These are phyloP conservation scores for Plebejus argus DNA, from an alignment of 2,888 invertebrate species.

Conservation along the genomic window DNA sequence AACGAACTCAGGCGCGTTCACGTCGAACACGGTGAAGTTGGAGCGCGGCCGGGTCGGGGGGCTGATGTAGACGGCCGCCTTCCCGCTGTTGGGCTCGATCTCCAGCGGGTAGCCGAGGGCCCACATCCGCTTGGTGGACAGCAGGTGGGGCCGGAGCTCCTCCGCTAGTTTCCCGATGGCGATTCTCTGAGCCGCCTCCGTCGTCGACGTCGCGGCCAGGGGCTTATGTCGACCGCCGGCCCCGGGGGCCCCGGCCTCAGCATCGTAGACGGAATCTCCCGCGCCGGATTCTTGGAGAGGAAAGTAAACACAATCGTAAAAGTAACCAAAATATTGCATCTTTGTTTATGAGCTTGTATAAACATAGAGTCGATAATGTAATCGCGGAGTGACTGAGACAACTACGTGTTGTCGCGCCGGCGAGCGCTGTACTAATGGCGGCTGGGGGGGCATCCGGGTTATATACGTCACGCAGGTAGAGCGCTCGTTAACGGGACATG, in stretches of 20 bases:
- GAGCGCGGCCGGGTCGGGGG: slow-evolving; percentile 73
- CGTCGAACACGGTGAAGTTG: slow-evolving; percentile 77
- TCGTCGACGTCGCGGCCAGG: slow-evolving; percentile 63
- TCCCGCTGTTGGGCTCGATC: slow-evolving; percentile 80
- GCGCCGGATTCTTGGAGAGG: slow-evolving; percentile 71
- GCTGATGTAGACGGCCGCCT: slow-evolving; percentile 83
- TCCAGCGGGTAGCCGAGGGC: slow-evolving; percentile 87
- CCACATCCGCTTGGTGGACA: slow-evolving; percentile 82
- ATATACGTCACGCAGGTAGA: slow-evolving; percentile 77
- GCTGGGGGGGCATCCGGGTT: slow-evolving; percentile 75
- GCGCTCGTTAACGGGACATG: slow-evolving; percentile 77
- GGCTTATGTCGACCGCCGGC: slow-evolving; percentile 73
- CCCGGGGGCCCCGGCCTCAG: slow-evolving; percentile 66
- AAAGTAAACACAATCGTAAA: slow-evolving; percentile 66
- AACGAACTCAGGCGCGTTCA: slow-evolving; percentile 85
- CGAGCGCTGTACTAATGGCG: slow-evolving; percentile 76
- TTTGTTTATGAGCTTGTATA: slow-evolving; percentile 69
- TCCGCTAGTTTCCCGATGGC: slow-evolving; percentile 80
- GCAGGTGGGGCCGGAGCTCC: slow-evolving; percentile 82
- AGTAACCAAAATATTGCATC: slow-evolving; percentile 75
- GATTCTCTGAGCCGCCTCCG: slow-evolving; percentile 71
- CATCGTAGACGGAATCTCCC: slow-evolving; percentile 68
- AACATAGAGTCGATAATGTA: slow-evolving; percentile 77
- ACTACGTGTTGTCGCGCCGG: slow-evolving; percentile 77
- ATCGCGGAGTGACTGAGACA: slow-evolving; percentile 66